Evolutionary conservation across 2,113 vertebrate species (phyloP).

Genomic region (Phoxinus phoxinus): DNA sequence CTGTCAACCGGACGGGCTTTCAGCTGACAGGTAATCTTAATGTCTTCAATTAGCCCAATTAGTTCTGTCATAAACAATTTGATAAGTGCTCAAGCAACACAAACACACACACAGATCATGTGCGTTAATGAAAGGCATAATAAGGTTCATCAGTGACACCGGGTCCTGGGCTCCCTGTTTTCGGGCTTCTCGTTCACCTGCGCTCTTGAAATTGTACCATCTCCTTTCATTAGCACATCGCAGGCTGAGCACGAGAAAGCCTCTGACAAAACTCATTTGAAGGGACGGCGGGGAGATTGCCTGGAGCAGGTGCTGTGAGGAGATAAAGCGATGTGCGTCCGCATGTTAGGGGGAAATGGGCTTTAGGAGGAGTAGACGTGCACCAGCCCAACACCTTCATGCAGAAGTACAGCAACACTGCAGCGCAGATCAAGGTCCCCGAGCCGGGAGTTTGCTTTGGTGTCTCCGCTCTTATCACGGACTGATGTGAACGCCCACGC

Average conservation of each 20-base stretch:
- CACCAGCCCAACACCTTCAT: neutral
- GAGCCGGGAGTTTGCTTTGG: slow-evolving; percentile 64
- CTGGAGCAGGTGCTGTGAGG: slow-evolving; percentile 93
- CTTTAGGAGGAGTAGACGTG: neutral
- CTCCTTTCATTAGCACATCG: slow-evolving; percentile 97
- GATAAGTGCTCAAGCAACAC: slow-evolving; percentile 94
- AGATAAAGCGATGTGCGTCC: slow-evolving; percentile 80
- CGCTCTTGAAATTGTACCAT: slow-evolving; percentile 97
- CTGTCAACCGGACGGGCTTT: slow-evolving; percentile 95
- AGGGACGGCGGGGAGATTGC: slow-evolving; percentile 86
- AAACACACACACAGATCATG: slow-evolving; percentile 88
- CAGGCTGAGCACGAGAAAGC: slow-evolving; percentile 90
- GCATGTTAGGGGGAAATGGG: slow-evolving; percentile 50
- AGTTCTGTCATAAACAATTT: slow-evolving; percentile 99
- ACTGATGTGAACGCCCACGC: slow-evolving; percentile 62
- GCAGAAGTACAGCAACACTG: neutral
- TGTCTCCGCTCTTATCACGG: slow-evolving; percentile 67
- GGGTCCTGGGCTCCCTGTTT: slow-evolving; percentile 82
- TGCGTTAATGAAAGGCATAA: slow-evolving; percentile 92
- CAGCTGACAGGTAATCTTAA: slow-evolving; percentile 99
- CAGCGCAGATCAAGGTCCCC: neutral
- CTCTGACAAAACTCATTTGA: slow-evolving; percentile 99
- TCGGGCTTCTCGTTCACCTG: slow-evolving; percentile 86
- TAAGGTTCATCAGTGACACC: slow-evolving; percentile 91
- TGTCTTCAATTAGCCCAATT: slow-evolving; percentile 99